Evolutionary conservation across 2,888 invertebrate genomes (phyloP), one percentile per base, ranked within the genome.

Genomic region (Unio pictorum): DNA sequence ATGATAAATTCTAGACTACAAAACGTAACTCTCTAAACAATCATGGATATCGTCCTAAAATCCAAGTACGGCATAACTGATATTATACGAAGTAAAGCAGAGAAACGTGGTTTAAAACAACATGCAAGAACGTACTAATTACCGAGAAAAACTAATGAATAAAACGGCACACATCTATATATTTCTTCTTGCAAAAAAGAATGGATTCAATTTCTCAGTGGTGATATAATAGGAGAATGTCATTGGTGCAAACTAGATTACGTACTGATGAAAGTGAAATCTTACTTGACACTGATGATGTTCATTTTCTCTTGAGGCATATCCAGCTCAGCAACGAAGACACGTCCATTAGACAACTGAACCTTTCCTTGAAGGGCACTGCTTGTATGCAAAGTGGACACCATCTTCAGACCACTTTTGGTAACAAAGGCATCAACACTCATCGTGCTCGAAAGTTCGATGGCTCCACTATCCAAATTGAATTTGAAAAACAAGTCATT

Each of bases 361-460:
- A 97, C 90, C 67, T 93, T 93, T 0, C 94, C 94, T 81, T 95
- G 94, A 0, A 96, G 91, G 2, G 95, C 94, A 0, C 95, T 95
- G 54, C 96, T 95, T 0, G 96, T 95, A 88, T 96, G 96, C 28
- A 97, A 91, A 63, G 95, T 94, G 75, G 95, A 93, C 83, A 95
- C 94, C 15, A 97, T 92, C 82, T 95, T 94, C 20, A 97, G 93
- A 11, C 96, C 97, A 18, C 95, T 94, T 4, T 93, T 92, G n/a
- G 94, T 94, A 67, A 95, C 93, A 69, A 94, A 95, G 0, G 95
- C 94, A 81, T 95, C 94, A 0, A 97, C 93, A 56, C 94, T 93
- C 95, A 98, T 96, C 1, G 94, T 94, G 0, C 95, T 95, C 6
- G 94, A 94, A 68, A 97, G 91, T 88, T 95, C 95, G 1, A 97